Evolutionary conservation across 2,797 vertebrate genomes (phyloP), one percentile per base, ranked within the genome.

Genomic region (Protosalanx chinensis): DNA sequence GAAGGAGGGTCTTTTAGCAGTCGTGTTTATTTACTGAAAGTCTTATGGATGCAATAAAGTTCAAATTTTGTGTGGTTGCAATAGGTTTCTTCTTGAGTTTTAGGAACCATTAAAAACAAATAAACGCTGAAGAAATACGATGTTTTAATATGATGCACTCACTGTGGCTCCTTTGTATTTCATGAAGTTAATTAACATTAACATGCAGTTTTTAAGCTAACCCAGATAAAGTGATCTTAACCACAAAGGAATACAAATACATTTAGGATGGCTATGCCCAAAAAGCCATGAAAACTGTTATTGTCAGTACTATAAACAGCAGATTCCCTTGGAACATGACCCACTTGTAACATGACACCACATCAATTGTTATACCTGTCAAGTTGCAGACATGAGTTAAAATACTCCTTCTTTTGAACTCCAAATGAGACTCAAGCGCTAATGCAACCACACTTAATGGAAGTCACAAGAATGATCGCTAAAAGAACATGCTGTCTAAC

Each of bases 1-100:
- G 73, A 90, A 85, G 92, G 88, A 91, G 91, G 89, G 88, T 90
- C 88, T 92, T 90, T 91, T 87, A 91, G 91, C 90, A 90, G 80
- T 67, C 64, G 75, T 79, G 77, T 56, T 73, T 71, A 66, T 66
- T 53, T 46, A 29, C 68, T 62, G 65, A 59, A 6, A 76, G 71
- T 78, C 80, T 77, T 72, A 72, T 30, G 30, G 60, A 62, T 16
- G 2, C 10, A 30, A 65, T 53, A 66, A 67, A 51, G 68, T 71
- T 71, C 53, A 35, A 70, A 59, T 67, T 72, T 67, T 61, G 61
- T 74, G 49, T 32, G 53, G 68, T 58, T 74, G 53, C 68, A 74
- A 74, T 51, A 49, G 41, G 41, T 76, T 71, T 37, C 32, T 56
- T 56, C 18, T n/a, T 16, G 51, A n/a, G 18, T 56, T 56, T n/a